Base-by-base conservation (phyloP, 1,140 invertebrate genomes). In the Zaprionus inermis region DNA sequence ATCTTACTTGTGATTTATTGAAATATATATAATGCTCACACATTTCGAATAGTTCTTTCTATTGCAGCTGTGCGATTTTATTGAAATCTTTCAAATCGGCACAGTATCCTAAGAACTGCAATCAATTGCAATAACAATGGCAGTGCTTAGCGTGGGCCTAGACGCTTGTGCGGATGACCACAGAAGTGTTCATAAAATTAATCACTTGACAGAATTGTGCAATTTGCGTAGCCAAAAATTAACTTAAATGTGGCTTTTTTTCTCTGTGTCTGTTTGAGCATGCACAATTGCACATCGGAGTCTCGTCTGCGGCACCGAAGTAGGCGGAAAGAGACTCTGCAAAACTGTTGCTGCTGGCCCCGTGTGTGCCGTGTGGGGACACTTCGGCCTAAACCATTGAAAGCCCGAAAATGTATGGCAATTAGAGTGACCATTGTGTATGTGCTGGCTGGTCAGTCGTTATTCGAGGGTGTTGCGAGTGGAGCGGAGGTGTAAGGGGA, bases 331-430 rank as follows among this genome's bases (percentile, higher is more conserved):
- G 44, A 3, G 4, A 12, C 12, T 18, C 11, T 20, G 44, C 4
- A 20, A 18, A 16, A 5, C 44, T 49, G 34, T 36, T 56, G 24
- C 34, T 41, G 7, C 14, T 12, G 16, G 44, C 14, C 70, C 64
- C 67, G 28, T 64, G 60, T 74, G 70, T 64, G 9, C 46, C 30
- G 18, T 49, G 54, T 49, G 61, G 14, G 41, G 44, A 49, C 72
- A 55, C 57, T 16, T 56, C 22, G 69, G 82, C 77, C 79, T 89
- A 83, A 89, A 59, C 79, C 83, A 88, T 83, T 88, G 76, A 88
- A 86, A 86, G 81, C 71, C 84, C 84, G 80, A 88, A 88, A 88
- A 88, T 88, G 84, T 88, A 89, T 89, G 84, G 84, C 84, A 88
- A 88, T 88, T 88, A 88, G 84, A 80, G 84, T 75, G 55, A 56